Evolutionary conservation across 2,113 vertebrate species (phyloP).

Genomic region (Neolamprologus falcicula): DNA sequence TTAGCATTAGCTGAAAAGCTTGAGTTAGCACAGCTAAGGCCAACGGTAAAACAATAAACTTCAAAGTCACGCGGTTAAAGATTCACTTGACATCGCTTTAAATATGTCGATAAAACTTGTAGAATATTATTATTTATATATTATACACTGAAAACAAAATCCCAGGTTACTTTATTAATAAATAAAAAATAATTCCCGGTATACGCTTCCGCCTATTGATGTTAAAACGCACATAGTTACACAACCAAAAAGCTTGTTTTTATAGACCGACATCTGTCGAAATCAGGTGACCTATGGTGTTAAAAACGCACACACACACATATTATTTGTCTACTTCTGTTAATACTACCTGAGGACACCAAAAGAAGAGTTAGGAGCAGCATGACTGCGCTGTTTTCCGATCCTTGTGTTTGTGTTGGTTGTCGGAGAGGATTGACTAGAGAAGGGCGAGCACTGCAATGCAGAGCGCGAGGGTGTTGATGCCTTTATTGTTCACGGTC

Average conservation of each 20-base stretch:
- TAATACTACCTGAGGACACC: conserved; percentile 64
- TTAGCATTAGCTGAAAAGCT: neutral
- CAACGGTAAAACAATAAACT: neutral
- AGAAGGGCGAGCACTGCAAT: neutral
- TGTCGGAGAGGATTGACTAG: rapidly evolving
- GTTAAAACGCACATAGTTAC: neutral
- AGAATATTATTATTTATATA: neutral
- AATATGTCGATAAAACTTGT: rapidly evolving
- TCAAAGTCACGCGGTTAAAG: neutral
- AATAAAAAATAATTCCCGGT: neutral
- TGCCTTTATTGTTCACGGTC: conserved; percentile 50
- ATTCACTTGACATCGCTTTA: neutral
- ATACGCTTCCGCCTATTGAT: conserved; percentile 26
- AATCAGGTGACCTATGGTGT: rapidly evolving
- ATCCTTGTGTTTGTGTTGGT: neutral
- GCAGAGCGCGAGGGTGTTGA: neutral
- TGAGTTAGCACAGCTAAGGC: neutral
- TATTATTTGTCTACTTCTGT: rapidly evolving
- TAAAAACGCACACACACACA: neutral
- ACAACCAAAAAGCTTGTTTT: neutral
- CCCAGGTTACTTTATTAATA: neutral
- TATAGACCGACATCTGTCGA: neutral
- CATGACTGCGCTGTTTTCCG: conserved; percentile 40
- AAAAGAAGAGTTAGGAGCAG: conserved; percentile 67
- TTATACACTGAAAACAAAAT: neutral